Conservation (phyloP, 2,113 vertebrate genomes). For the Trematomus loennbergii region DNA sequence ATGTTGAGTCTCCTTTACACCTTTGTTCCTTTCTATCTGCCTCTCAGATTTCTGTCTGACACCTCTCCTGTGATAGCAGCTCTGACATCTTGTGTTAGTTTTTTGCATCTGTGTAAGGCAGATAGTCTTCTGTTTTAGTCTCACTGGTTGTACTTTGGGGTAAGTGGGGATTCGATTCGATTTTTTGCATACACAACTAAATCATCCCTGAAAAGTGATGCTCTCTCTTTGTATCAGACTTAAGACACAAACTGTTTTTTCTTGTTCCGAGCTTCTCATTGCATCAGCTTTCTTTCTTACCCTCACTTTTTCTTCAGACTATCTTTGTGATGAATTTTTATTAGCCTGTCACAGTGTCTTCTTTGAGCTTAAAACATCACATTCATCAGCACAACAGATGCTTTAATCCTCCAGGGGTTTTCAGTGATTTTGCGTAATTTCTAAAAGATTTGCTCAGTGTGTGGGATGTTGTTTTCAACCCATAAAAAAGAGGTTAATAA, state of each 20-base stretch:
- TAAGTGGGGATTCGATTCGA: neutral
- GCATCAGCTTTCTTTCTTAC: constrained; percentile 47
- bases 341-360: constrained; percentile 54
- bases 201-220: constrained; percentile 9
- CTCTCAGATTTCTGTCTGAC: constrained; percentile 26
- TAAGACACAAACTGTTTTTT: constrained; percentile 38
- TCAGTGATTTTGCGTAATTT: constrained; percentile 14
- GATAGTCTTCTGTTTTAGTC: neutral
- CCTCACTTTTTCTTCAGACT: constrained; percentile 11
- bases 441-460: constrained; percentile 37
- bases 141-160: constrained; percentile 13
- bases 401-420: constrained; percentile 52
- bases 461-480: constrained; percentile 26
- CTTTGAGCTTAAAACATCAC: constrained; percentile 60
- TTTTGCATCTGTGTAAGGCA: constrained; percentile 13
- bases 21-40: constrained; percentile 19
- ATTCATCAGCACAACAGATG: constrained; percentile 53
- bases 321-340: constrained; percentile 65
- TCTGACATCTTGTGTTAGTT: constrained; percentile 31
- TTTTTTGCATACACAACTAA: neutral
- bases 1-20: neutral
- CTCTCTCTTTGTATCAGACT: constrained; percentile 20
- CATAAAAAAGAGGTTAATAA: constrained; percentile 28
- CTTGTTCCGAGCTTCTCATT: constrained; percentile 23
- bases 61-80: constrained; percentile 24